A percentile compares a stretch with the other conserved stretches of the same genome.
Conservation (phyloP, 2,888 invertebrate genomes). For the Byasa hedistus region DNA sequence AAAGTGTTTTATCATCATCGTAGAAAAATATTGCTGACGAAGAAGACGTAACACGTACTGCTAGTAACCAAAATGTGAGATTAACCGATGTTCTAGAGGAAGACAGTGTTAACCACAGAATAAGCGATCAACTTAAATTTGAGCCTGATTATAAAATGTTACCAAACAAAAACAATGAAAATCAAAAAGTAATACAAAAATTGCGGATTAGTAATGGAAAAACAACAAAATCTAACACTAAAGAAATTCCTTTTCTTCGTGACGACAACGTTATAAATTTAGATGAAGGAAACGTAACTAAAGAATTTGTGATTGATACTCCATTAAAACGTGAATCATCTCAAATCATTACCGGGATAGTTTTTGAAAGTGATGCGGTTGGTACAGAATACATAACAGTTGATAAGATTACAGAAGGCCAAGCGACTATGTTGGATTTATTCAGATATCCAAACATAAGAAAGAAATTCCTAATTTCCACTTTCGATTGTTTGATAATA, state of each 20-base stretch:
- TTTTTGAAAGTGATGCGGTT: slow-evolving; percentile 46
- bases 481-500: slow-evolving; percentile 83
- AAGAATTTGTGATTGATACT: too few species aligned
- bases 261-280: too few species aligned
- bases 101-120: not conserved
- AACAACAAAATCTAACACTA: not conserved
- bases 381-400: slow-evolving; percentile 59
- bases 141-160: not conserved
- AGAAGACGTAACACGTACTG: not conserved
- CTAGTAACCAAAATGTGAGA: not conserved
- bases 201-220: not conserved
- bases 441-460: slow-evolving; percentile 83
- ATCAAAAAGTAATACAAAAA: not conserved
- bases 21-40: not conserved
- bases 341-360: too few species aligned
- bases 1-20: not conserved
- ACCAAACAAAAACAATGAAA: not conserved
- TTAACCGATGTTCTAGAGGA: not conserved
- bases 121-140: not conserved
- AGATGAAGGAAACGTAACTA: too few species aligned
- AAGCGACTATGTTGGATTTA: slow-evolving; percentile 82
- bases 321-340: too few species aligned
- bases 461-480: slow-evolving; percentile 82
- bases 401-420: slow-evolving; percentile 70
- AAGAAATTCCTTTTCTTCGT: not conserved